Conservation (phyloP, 2,888 invertebrate species). For the Masnerella sp. region DNA sequence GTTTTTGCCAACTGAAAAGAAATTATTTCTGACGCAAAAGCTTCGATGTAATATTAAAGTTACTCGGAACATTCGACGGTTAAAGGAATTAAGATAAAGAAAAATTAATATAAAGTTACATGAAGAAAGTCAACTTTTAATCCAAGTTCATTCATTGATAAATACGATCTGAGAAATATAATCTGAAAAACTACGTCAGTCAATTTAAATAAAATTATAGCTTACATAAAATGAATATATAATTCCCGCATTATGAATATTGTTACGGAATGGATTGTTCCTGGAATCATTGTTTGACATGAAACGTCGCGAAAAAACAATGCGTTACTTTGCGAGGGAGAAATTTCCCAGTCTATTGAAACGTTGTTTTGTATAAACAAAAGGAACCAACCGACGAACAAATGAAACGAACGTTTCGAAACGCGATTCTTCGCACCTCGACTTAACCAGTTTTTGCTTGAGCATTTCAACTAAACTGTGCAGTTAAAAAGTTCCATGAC, state of each 20-base stretch:
- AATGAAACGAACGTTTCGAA: conserved; percentile 13
- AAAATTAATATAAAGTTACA: background rate
- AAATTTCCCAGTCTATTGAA: too few relatives aligned
- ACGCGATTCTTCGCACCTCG: conserved; percentile 13
- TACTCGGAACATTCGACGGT: too few relatives aligned
- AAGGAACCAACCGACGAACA: background rate
- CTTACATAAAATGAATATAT: too few relatives aligned
- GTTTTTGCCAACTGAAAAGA: background rate
- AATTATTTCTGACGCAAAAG: background rate
- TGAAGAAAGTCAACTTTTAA: background rate
- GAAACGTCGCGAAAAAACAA: too few relatives aligned
- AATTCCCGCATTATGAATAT: too few relatives aligned
- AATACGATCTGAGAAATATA: too few relatives aligned
- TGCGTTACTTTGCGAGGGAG: too few relatives aligned
- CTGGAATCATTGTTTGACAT: too few relatives aligned
- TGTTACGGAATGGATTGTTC: too few relatives aligned
- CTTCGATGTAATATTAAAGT: background rate
- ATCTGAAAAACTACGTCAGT: background rate
- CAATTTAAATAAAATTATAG: too few relatives aligned
- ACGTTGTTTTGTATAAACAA: background rate
- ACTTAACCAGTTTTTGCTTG: conserved; percentile 26
- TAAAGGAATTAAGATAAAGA: conserved; percentile 14
- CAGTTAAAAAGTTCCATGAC: conserved; percentile 47
- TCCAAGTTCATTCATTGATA: too few relatives aligned
- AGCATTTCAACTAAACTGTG: conserved; percentile 33